Evolutionary conservation across 2,113 vertebrate species (phyloP).

Genomic region (Takifugu flavidus): DNA sequence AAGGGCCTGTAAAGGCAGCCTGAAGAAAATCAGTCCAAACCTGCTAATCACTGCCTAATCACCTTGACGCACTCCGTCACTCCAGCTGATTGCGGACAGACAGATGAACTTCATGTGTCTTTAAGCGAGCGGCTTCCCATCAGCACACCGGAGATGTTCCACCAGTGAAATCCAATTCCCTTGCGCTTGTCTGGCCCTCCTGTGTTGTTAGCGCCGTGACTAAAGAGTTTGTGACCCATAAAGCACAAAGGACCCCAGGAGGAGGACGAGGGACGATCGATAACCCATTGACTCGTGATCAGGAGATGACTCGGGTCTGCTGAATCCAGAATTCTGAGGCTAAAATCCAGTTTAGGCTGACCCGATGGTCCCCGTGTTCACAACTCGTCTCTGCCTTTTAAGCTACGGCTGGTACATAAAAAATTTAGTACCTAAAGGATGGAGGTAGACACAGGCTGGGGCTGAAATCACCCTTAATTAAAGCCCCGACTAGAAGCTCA

Average conservation of each 20-base stretch:
- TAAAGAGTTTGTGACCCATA: constrained; percentile 3
- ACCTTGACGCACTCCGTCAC: constrained; percentile 36
- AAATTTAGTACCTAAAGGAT: too few species aligned
- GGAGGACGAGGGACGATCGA: constrained; percentile 35
- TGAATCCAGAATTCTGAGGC: too few species aligned
- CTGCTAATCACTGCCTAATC: constrained; percentile 44
- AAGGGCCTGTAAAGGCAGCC: background rate
- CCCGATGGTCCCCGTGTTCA: too few species aligned
- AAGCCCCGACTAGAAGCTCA: too few species aligned
- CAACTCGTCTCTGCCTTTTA: too few species aligned
- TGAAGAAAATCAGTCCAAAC: constrained; percentile 20
- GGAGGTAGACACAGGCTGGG: too few species aligned
- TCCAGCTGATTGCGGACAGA: constrained; percentile 33
- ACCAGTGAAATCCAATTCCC: constrained; percentile 43
- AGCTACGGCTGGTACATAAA: too few species aligned
- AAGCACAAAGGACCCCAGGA: constrained; percentile 26
- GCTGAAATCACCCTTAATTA: too few species aligned
- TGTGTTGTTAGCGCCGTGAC: constrained; percentile 31
- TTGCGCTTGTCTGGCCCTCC: constrained; percentile 16
- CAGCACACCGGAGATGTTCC: constrained; percentile 7
- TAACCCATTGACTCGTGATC: constrained; percentile 18
- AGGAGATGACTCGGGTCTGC: too few species aligned
- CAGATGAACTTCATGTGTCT: constrained; percentile 34
- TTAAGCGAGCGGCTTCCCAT: constrained; percentile 14
- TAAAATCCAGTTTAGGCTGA: too few species aligned